A percentile compares a stretch with the other conserved stretches of the same genome.
Conservation (phyloP, 2,797 vertebrate genomes). For the Aphelocoma californica region DNA sequence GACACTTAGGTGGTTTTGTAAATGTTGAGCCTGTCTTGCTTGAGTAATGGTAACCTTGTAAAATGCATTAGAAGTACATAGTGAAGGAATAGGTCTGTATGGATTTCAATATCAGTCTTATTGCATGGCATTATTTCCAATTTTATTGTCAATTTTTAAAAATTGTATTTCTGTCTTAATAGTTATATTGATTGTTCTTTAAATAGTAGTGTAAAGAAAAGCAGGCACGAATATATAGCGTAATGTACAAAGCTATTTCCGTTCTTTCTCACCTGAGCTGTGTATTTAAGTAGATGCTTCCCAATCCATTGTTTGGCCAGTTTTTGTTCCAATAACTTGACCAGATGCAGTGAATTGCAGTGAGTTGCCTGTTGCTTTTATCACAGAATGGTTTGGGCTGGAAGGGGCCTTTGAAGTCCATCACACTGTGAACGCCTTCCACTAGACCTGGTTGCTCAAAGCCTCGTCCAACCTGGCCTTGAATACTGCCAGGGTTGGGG, state of each 20-base stretch:
- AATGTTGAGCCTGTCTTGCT: not conserved
- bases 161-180: not conserved
- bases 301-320: not conserved
- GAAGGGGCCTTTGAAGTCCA: not conserved
- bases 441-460: not conserved
- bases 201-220: not conserved
- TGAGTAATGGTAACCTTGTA: not conserved
- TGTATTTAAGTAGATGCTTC: not conserved
- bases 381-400: not conserved
- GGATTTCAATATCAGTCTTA: not conserved
- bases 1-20: not conserved
- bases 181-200: not conserved
- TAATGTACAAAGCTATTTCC: not conserved
- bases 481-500: not conserved
- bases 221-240: not conserved
- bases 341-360: not conserved
- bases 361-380: not conserved
- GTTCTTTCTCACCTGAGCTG: not conserved
- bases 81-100: not conserved
- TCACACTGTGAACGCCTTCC: accelerated
- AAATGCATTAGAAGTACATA: not conserved
- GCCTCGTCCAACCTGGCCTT: not conserved
- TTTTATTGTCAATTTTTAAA: not conserved
- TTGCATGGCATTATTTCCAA: not conserved
- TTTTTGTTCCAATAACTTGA: not conserved